These are phyloP conservation scores for Oncorhynchus mykiss DNA, from an alignment of 2,113 vertebrate genomes.

Conservation along the genomic window DNA sequence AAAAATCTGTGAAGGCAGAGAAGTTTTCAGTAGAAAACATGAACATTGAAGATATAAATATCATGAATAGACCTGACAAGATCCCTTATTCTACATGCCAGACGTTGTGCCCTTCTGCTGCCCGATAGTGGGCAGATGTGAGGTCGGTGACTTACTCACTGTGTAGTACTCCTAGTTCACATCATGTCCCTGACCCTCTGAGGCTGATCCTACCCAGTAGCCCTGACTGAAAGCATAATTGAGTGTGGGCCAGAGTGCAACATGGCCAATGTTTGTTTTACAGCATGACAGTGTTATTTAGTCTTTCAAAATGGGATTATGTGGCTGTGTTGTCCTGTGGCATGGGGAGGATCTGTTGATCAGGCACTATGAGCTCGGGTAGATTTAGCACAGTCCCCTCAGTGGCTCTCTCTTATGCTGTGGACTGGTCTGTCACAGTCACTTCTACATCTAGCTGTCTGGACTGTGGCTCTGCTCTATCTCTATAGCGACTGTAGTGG, in stretches of 20 bases:
- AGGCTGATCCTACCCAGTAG: too few relatives aligned
- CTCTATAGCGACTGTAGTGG: background rate
- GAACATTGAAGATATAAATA: background rate
- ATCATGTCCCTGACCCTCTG: too few relatives aligned
- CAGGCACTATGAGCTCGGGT: constrained; percentile 12
- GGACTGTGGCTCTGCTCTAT: background rate
- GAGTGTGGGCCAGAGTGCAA: too few relatives aligned
- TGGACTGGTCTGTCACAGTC: background rate
- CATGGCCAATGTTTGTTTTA: background rate
- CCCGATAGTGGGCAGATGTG: too few relatives aligned
- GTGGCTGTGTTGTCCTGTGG: constrained; percentile 32
- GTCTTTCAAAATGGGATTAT: constrained; percentile 63
- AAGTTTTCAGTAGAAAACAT: background rate
- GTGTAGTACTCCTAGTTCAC: too few relatives aligned
- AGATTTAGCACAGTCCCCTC: background rate
- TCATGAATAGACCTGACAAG: too few relatives aligned
- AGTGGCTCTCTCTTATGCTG: background rate
- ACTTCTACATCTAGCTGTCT: constrained; percentile 9
- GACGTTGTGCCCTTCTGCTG: too few relatives aligned
- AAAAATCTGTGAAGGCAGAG: background rate
- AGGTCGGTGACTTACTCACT: too few relatives aligned
- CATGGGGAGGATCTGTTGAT: constrained; percentile 19
- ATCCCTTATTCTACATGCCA: too few relatives aligned
- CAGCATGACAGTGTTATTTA: constrained; percentile 59
- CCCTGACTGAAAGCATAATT: too few relatives aligned